Base-by-base conservation (phyloP, 2,888 invertebrate genomes). In the Opisthograptis luteolata region DNA sequence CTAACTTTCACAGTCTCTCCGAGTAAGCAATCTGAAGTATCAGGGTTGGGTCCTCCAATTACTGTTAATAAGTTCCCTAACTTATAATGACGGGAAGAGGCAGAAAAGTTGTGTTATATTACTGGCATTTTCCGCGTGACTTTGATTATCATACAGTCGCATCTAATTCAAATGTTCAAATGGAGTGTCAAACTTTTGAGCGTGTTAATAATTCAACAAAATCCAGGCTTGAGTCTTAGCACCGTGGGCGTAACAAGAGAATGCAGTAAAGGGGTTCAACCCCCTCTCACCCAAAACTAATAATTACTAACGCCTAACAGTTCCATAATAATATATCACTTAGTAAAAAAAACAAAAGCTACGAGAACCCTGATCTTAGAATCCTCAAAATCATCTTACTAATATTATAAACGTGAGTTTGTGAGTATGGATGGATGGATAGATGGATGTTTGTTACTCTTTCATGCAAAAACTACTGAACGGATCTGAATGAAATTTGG, bases 141-240 rank as follows among this genome's bases (percentile, higher is more conserved):
- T n/a, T n/a, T n/a, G n/a, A n/a, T n/a, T n/a, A 13, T 40, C 28
- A 28, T 20, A 43, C 27, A 37, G 20, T 40, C 36, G 37, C 25
- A 14, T 27, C 15, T 34, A 46, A 56, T 48, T 55, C 47, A 57
- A 55, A 55, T 55, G 53, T 57, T 57, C 51, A 55, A 55, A 51
- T 39, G 40, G 15, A 44, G 55, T 46, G 50, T 47, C 60, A 51
- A 60, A 54, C 43, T 55, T 40, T 51, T 27, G 34, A 30, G 44
- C 51, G 36, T 48, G 54, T 52, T 46, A 46, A 53, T 48, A 46
- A 53, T 49, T 48, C 36, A 37, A 27, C 19, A 31, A 32, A 42
- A 27, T 27, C 14, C 9, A 14, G 19, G 10, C 20, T 12, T 17
- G 39, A 28, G 10, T 12, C 19, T 36, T 13, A 28, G 14, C 1